Evolutionary conservation across 2,113 vertebrate genomes (phyloP), one percentile per base, ranked within the genome.

Genomic region (Empidonax alnorum): DNA sequence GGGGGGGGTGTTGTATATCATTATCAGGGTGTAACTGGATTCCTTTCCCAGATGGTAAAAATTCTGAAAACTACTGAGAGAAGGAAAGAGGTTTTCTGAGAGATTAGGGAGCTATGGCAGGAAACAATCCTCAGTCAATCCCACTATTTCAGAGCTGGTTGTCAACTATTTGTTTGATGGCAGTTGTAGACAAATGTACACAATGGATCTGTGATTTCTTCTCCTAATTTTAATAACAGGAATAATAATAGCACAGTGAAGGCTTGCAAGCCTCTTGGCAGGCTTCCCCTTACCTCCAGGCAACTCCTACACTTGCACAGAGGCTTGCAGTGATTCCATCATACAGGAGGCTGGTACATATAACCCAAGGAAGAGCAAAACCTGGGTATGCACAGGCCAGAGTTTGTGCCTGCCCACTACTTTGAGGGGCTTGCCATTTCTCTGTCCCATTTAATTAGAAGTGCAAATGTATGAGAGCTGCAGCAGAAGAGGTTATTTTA

Each of bases 191-290:
- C 85, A 96, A 78, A 58, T 73, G 52, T 61, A 81, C n/a, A 39
- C 24, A 6, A 90, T 41, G 20, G 49, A 84, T 89, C 81, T 92
- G 65, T 47, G 21, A 25, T 80, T 89, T 84, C n/a, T 85, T 62
- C 69, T 89, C 77, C 84, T 87, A 79, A 87, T 85, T 96, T 95
- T 86, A 95, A 93, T 95, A 93, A 94, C 56, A 93, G 91, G 89
- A 83, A n/a, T 6, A 68, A 12, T 2, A 62, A 24, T 12, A 39
- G 23, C 49, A 82, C 17, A 74, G 46, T 3, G 8, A 90, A 92
- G 67, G 86, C 25, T 89, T 65, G 37, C 17, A 83, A 79, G 62
- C 13, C 7, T 33, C 50, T 17, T 25, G 8, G 37, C 37, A 84
- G 15, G 46, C n/a, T 82, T 73, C 10, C 22, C 37, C 46, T 50